phyloP scores from a whole-genome alignment of 2,888 invertebrate genomes.

The Mythimna impura region DNA sequence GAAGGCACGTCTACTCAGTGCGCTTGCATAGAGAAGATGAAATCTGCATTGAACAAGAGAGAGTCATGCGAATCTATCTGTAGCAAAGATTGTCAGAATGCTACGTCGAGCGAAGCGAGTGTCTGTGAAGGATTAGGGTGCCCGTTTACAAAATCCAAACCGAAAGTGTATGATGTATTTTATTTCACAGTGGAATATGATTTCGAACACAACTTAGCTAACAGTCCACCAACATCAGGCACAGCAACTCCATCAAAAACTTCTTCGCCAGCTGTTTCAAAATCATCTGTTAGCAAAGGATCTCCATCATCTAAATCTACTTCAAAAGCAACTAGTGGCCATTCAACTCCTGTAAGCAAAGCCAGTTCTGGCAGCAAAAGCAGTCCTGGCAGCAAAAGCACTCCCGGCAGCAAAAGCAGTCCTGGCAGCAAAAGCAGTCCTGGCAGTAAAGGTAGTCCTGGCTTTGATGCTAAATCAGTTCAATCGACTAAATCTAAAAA shows the following conservation, averaged over 20 bases:
- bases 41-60: constrained; percentile 73
- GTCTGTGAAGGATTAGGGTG: constrained; percentile 77
- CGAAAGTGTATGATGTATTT: constrained; percentile 79
- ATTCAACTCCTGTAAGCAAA: neutral
- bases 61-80: constrained; percentile 75
- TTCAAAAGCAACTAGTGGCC: neutral
- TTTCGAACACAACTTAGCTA: constrained; percentile 65
- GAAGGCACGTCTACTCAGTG: constrained; percentile 86
- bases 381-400: neutral
- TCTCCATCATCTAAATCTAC: neutral
- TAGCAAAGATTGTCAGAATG: constrained; percentile 77
- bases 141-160: constrained; percentile 69
- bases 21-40: constrained; percentile 82
- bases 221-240: neutral
- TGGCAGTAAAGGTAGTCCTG: neutral
- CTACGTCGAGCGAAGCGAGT: constrained; percentile 68
- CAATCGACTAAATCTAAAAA: constrained; percentile 69
- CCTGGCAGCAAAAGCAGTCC: neutral
- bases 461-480: neutral
- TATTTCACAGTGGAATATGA: constrained; percentile 85
- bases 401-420: neutral
- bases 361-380: neutral
- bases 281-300: neutral
- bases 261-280: neutral
- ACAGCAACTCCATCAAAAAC: constrained; percentile 1